Conservation (phyloP, 2,113 vertebrate genomes). For the Myanophis thanlyinensis region DNA sequence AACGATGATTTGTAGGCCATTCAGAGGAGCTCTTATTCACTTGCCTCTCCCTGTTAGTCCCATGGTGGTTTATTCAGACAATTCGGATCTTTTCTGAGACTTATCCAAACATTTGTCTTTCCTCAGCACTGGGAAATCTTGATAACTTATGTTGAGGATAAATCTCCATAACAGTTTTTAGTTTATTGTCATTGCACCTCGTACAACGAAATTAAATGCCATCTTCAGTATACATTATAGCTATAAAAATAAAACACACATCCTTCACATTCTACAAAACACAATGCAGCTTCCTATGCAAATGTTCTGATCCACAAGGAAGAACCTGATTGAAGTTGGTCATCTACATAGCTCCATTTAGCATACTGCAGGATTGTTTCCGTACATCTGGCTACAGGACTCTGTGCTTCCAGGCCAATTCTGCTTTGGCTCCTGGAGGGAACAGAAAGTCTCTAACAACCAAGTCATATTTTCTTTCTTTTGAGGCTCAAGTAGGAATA, state of each 20-base stretch:
- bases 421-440: background rate
- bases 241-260: too few relatives aligned
- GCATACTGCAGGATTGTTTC: background rate
- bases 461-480: background rate
- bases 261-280: too few relatives aligned
- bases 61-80: background rate
- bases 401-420: background rate
- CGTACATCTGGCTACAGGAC: background rate
- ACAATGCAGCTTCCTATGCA: background rate
- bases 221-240: too few relatives aligned
- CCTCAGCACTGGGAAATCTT: background rate
- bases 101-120: background rate
- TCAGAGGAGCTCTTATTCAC: background rate
- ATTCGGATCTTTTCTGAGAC: background rate
- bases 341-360: background rate
- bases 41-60: background rate
- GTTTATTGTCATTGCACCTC: too few relatives aligned
- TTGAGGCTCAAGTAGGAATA: background rate
- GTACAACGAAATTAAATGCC: too few relatives aligned
- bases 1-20: background rate
- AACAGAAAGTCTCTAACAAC: background rate
- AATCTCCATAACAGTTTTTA: too few relatives aligned
- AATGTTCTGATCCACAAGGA: background rate
- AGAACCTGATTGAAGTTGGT: background rate
- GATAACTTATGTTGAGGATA: background rate